Evolutionary conservation across 2,888 invertebrate genomes (phyloP).

Genomic region (Osmoderma eremita): DNA sequence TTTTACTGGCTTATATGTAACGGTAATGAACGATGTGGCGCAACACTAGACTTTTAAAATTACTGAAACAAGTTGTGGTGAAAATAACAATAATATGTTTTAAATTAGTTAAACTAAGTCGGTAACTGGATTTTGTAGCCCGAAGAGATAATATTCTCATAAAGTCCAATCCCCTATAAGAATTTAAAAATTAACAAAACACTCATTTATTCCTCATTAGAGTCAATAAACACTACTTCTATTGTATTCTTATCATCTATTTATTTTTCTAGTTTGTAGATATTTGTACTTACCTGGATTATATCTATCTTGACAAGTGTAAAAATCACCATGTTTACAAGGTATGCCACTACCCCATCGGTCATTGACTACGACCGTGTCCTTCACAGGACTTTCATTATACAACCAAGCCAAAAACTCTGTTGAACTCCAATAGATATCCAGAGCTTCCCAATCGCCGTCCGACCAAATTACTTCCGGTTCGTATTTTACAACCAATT

Average conservation of each 20-base stretch:
- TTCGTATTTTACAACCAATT: slow-evolving; percentile 74
- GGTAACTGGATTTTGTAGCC: too few species aligned
- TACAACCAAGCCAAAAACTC: slow-evolving; percentile 92
- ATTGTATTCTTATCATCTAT: background rate
- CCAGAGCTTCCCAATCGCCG: slow-evolving; percentile 92
- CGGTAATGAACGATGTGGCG: too few species aligned
- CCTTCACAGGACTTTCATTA: slow-evolving; percentile 89
- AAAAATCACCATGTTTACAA: slow-evolving; percentile 91
- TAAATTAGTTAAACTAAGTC: too few species aligned
- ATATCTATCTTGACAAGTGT: slow-evolving; percentile 85
- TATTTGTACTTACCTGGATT: slow-evolving; percentile 73
- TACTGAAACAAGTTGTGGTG: too few species aligned
- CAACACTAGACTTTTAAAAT: too few species aligned
- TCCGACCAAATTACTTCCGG: slow-evolving; percentile 92
- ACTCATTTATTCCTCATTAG: background rate
- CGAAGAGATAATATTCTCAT: too few species aligned
- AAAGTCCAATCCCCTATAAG: too few species aligned
- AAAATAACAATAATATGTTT: too few species aligned
- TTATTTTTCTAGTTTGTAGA: too few species aligned
- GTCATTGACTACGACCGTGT: slow-evolving; percentile 92
- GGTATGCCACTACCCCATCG: slow-evolving; percentile 86
- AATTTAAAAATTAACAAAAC: too few species aligned
- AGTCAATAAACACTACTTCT: background rate
- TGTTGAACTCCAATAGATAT: slow-evolving; percentile 84
- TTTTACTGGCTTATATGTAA: too few species aligned